Percentiles rank a stretch among this genome's conserved stretches.
Conservation (phyloP, 2,888 invertebrate species). For the Hymenopus coronatus region DNA sequence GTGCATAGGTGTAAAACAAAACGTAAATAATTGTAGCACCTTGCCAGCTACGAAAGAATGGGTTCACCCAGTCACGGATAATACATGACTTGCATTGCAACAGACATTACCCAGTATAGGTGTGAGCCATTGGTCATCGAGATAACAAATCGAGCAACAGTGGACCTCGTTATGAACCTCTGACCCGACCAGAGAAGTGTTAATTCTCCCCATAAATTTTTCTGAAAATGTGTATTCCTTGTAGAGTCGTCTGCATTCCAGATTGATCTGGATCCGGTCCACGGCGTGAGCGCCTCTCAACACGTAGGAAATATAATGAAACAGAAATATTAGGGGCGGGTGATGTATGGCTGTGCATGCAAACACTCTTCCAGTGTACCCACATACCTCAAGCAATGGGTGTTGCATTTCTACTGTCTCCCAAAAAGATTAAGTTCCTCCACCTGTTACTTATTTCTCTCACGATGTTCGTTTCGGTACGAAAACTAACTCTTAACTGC, state of each 20-base stretch:
- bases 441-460: neutral
- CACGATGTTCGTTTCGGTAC: neutral
- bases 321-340: neutral
- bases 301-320: neutral
- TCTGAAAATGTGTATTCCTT: neutral
- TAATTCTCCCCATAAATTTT: neutral
- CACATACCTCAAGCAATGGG: neutral
- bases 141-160: neutral
- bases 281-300: neutral
- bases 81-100: neutral
- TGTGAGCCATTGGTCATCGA: neutral
- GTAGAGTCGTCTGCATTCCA: neutral
- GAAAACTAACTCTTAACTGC: neutral
- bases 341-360: neutral
- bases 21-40: neutral
- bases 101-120: neutral
- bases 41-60: neutral
- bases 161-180: neutral
- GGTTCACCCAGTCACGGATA: neutral
- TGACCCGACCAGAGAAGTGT: neutral
- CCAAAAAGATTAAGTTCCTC: neutral
- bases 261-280: neutral
- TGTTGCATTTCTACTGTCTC: neutral
- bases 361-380: neutral
- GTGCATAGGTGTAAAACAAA: neutral